These are phyloP conservation scores for Penelope pileata DNA, from an alignment of 2,113 vertebrate species.

Conservation along the genomic window DNA sequence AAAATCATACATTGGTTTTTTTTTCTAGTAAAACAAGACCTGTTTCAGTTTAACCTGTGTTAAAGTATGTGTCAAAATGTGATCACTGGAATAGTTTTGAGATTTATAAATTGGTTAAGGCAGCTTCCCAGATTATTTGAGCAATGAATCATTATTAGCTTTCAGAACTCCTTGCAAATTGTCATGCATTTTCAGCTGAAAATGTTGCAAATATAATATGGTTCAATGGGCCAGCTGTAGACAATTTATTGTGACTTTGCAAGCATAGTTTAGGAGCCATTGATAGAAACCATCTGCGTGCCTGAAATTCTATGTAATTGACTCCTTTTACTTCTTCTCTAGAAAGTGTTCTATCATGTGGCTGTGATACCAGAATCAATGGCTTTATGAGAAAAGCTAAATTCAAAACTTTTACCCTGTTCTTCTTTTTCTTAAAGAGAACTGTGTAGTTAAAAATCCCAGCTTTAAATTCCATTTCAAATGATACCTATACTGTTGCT, in stretches of 20 bases:
- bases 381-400: slow-evolving; percentile 3
- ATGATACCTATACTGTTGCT: not conserved
- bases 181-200: slow-evolving; percentile 55
- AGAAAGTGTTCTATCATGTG: slow-evolving; percentile 37
- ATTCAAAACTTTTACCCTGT: not conserved
- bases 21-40: not conserved
- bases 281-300: slow-evolving; percentile 68
- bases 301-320: slow-evolving; percentile 52
- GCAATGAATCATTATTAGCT: slow-evolving; percentile 37
- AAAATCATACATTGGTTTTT: not conserved
- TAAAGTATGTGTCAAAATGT: not conserved
- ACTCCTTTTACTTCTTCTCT: slow-evolving; percentile 52
- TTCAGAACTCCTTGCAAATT: slow-evolving; percentile 53
- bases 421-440: slow-evolving; percentile 3
- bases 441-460: not conserved
- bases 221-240: slow-evolving; percentile 68
- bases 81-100: not conserved
- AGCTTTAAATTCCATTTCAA: not conserved
- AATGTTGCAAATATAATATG: not conserved
- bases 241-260: slow-evolving; percentile 66
- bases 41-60: not conserved
- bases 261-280: slow-evolving; percentile 58
- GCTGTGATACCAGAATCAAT: slow-evolving; percentile 23
- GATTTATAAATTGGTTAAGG: not conserved
- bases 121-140: slow-evolving; percentile 19